Evolutionary conservation across 2,797 vertebrate genomes (phyloP).

Genomic region (Hyperoplus lanceolatus): DNA sequence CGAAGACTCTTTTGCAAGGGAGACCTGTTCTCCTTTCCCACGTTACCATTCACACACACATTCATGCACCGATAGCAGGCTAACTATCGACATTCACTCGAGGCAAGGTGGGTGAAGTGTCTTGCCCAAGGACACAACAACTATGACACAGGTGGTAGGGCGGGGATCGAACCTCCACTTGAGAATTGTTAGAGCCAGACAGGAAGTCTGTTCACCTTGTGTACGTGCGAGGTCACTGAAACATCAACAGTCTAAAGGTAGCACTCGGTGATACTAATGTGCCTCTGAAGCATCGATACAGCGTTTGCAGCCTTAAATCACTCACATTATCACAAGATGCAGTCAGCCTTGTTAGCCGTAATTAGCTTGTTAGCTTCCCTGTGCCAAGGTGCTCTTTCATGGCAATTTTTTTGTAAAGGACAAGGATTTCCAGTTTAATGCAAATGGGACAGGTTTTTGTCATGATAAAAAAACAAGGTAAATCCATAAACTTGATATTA

Average conservation of each 20-base stretch:
- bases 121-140: no score
- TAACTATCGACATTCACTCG: no score
- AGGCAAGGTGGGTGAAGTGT: no score
- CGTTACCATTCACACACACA: no score
- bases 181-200: neutral
- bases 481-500: no score
- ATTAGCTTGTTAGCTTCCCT: neutral
- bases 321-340: neutral
- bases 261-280: neutral
- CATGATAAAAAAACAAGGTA: no score
- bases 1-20: no score
- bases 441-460: neutral
- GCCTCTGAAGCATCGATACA: neutral
- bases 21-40: no score
- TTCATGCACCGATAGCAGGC: no score
- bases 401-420: neutral
- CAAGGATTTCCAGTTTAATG: constrained; percentile 12
- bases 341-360: neutral
- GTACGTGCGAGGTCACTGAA: neutral
- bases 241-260: neutral
- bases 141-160: no score
- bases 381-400: constrained; percentile 2
- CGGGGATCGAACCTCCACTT: no score
- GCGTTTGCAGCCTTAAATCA: neutral
- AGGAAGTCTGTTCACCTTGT: neutral